phyloP scores from a whole-genome alignment of 2,113 vertebrate genomes.

The Tamias sibiricus region DNA sequence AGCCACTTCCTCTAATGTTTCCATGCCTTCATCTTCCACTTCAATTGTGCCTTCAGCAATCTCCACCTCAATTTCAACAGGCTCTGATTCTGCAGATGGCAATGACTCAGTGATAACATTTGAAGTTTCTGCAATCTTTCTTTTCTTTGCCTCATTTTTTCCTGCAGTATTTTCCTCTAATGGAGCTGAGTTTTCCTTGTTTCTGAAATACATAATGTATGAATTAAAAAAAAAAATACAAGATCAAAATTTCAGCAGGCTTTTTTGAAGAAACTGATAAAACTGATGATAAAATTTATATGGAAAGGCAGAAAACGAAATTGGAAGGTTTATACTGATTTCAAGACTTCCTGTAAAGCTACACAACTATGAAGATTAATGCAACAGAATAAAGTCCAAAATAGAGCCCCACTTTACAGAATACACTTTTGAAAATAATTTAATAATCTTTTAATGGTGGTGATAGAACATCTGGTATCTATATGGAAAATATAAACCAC shows the following conservation, averaged over 20 bases:
- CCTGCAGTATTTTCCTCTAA: conserved; percentile 82
- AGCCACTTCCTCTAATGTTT: conserved; percentile 90
- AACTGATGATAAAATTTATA: background rate
- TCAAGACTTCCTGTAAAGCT: conserved; percentile 34
- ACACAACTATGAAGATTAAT: background rate
- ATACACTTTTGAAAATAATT: conserved; percentile 44
- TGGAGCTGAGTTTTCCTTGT: conserved; percentile 88
- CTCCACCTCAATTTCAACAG: conserved; percentile 95
- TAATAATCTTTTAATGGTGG: background rate
- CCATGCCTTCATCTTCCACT: conserved; percentile 90
- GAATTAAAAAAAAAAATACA: background rate
- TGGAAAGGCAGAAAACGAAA: conserved; percentile 8
- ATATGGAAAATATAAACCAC: conserved; percentile 20
- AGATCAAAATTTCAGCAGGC: conserved; percentile 23
- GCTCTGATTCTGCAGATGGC: conserved; percentile 90
- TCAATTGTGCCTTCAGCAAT: conserved; percentile 91
- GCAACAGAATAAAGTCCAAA: background rate
- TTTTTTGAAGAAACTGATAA: conserved; percentile 9
- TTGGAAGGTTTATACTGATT: background rate
- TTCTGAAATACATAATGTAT: conserved; percentile 85
- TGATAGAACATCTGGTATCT: background rate
- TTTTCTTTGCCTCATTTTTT: conserved; percentile 91
- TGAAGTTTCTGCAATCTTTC: conserved; percentile 94
- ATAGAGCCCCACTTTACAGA: background rate
- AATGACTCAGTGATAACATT: conserved; percentile 95